Evolutionary conservation across 2,888 invertebrate species (phyloP), one percentile per base, ranked within the genome.

Genomic region (Stenodera caucasica): DNA sequence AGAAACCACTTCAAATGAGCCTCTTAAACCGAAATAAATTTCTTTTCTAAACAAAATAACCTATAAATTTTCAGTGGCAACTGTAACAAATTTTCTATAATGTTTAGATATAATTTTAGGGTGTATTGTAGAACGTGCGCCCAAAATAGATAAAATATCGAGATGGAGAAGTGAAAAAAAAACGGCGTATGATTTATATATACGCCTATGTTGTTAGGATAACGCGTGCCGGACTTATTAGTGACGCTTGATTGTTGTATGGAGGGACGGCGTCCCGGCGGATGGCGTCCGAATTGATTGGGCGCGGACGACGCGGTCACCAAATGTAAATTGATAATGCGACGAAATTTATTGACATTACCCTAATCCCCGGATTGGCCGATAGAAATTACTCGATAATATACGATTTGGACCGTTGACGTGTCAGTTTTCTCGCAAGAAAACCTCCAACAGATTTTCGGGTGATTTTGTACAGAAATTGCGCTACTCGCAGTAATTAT

Each of bases 191-290:
- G n/a, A n/a, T n/a, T n/a, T n/a, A n/a, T n/a, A 15, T 49, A 45
- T 7, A 49, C 61, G 61, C 61, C 61, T 57, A 54, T 54, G 61
- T 49, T 55, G 61, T 61, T 61, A 61, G 35, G 40, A 35, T 14
- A 51, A 54, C 60, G 50, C 60, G 60, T 61, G 61, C 30, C 61
- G 55, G 52, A 9, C 55, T 58, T 58, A 61, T 61, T 61, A 51
- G 61, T 55, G 49, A 58, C 52, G 61, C 57, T 57, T 57, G 61
- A 61, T 58, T 50, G 49, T 45, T 45, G 45, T 21, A 45, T 45
- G 21, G 15, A 45, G 45, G 45, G 45, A 45, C 45, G 45, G 21
- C 45, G 45, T 45, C 45, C 45, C 45, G 45, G 45, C 45, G 45
- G 45, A 45, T 45, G 45, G 45, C 45, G 21, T 21, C 45, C 21